Evolutionary conservation across 2,113 vertebrate species (phyloP).

Genomic region (Helogale parvula): DNA sequence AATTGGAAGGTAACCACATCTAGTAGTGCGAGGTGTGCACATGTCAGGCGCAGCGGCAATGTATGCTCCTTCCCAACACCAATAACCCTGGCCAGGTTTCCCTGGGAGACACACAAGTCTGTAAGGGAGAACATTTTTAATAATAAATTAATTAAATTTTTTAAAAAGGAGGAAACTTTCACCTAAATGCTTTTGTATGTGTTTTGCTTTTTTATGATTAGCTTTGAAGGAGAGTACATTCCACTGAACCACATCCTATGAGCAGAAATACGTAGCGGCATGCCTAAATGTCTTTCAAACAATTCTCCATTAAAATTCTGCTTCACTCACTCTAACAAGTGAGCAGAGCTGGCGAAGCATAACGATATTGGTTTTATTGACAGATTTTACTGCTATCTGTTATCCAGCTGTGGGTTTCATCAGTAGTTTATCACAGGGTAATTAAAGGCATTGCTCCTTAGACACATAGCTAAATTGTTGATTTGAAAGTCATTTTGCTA

Average conservation of each 20-base stretch:
- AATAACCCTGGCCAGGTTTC: background rate
- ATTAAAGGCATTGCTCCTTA: slow-evolving; percentile 80
- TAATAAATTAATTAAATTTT: too few relatives aligned
- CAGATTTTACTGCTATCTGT: slow-evolving; percentile 78
- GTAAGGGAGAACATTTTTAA: slow-evolving; percentile 42
- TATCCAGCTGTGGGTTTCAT: slow-evolving; percentile 74
- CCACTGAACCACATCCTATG: background rate
- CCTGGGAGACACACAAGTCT: background rate
- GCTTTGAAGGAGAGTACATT: slow-evolving; percentile 56
- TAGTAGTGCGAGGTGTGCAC: slow-evolving; percentile 15
- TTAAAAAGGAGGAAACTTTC: slow-evolving; percentile 42
- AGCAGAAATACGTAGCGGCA: slow-evolving; percentile 8
- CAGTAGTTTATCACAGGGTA: slow-evolving; percentile 76
- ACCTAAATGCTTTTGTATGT: slow-evolving; percentile 38
- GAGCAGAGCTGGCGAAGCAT: slow-evolving; percentile 51
- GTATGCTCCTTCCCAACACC: slow-evolving; percentile 40
- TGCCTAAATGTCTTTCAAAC: slow-evolving; percentile 63
- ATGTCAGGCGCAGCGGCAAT: background rate
- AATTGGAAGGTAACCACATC: slow-evolving; percentile 63
- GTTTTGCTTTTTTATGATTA: background rate
- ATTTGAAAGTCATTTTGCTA: slow-evolving; percentile 82
- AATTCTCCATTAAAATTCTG: slow-evolving; percentile 70
- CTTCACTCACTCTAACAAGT: slow-evolving; percentile 49
- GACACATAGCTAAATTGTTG: slow-evolving; percentile 73
- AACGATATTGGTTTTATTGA: slow-evolving; percentile 80